phyloP scores from a whole-genome alignment of 1,140 invertebrate species.

The Batillaria attramentaria region DNA sequence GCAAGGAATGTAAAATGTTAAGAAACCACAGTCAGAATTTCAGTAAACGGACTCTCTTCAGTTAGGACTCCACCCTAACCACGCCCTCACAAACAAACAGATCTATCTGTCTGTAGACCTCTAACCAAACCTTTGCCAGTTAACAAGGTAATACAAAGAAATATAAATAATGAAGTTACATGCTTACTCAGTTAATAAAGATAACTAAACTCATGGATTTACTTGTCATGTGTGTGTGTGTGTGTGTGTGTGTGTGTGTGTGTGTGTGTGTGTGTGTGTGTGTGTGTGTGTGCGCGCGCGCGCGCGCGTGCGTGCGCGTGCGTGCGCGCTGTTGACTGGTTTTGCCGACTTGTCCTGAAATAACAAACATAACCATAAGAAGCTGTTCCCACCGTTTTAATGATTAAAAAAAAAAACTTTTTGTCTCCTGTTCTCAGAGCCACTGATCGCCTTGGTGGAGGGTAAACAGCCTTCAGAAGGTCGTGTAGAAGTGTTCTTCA shows the following conservation, averaged over 20 bases:
- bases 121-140: neutral
- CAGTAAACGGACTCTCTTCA: too few species aligned
- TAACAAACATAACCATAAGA: too few species aligned
- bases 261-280: neutral
- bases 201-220: neutral
- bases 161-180: neutral
- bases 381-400: too few species aligned
- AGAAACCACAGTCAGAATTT: too few species aligned
- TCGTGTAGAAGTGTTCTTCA: conserved; percentile 91
- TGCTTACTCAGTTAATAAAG: neutral
- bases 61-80: too few species aligned
- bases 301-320: neutral
- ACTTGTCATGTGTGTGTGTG: neutral
- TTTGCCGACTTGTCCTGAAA: too few species aligned
- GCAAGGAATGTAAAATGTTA: too few species aligned
- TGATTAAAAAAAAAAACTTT: too few species aligned
- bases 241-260: neutral
- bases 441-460: conserved; percentile 58
- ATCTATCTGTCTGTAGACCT: neutral
- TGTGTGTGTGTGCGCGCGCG: neutral
- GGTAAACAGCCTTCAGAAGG: conserved; percentile 75
- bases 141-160: neutral
- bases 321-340: too few species aligned
- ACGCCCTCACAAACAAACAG: too few species aligned
- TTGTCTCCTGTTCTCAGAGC: conserved; percentile 41